Base-by-base conservation (phyloP, 1,140 invertebrate species). In the Tenebrio molitor region DNA sequence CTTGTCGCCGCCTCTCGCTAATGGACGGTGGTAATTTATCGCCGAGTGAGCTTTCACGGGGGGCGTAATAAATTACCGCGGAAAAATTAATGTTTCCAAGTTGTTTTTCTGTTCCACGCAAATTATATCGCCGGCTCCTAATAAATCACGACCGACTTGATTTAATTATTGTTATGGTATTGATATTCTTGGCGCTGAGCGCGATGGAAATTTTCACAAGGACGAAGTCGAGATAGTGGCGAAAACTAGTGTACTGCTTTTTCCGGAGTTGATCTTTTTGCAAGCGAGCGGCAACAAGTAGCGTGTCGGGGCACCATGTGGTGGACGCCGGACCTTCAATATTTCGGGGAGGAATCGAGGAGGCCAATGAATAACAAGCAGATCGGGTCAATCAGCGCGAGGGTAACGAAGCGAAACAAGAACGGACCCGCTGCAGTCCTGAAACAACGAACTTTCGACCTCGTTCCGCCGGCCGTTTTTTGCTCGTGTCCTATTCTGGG, bases 331-430 rank as follows among this genome's bases (percentile, higher is more conserved):
- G n/a, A n/a, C n/a, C n/a, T n/a, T n/a, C n/a, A n/a, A n/a, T n/a
- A n/a, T n/a, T n/a, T n/a, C n/a, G n/a, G n/a, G n/a, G n/a, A n/a
- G n/a, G n/a, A n/a, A n/a, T n/a, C n/a, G n/a, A n/a, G n/a, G n/a
- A n/a, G n/a, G n/a, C 44, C 44, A 50, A 50, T 50, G 44, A 50
- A 50, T 50, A 50, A 50, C 23, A 50, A 23, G 15, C n/a, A 21
- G 17, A 50, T 50, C 6, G 44, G 17, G 8, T 10, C 44, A 50
- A 50, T 50, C 44, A 50, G 19, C 19, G 5, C 44, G 16, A n/a
- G n/a, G n/a, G n/a, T n/a, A n/a, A n/a, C n/a, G n/a, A n/a, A n/a
- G 4, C 44, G 44, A 50, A 21, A 17, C 44, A 50, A 50, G 44
- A 50, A 50, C 19, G n/a, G 10, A 0, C 17, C 44, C 16, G 16